Base-by-base conservation (phyloP, 2,888 invertebrate genomes). In the Mellilla xanthometata region DNA sequence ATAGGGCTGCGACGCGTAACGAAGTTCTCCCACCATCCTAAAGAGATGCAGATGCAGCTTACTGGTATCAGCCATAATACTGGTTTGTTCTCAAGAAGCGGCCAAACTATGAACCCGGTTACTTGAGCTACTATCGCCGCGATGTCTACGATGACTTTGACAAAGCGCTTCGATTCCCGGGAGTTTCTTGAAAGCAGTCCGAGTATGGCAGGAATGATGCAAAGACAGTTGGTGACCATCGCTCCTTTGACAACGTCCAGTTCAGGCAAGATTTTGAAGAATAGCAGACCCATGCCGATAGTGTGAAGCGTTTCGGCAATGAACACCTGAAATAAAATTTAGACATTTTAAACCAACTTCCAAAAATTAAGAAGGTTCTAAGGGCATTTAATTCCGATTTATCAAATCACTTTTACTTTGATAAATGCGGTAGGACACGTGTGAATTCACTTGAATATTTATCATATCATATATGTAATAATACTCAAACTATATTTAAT, bases 11-110 rank as follows among this genome's bases (percentile, higher is more conserved):
- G 93, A 45, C 93, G 91, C 45, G 96, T 95, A 1, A 98, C 96
- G 73, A 96, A 99, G 81, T 99, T 99, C 81, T 99, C 99, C 99
- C 99, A 99, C 97, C 98, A 99, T 12, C 97, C 96, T 26, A 96
- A 91, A 0, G 99, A 99, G 54, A 97, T 95, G 63, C 97, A 92
- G 40, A 97, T 80, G 24, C 97, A 92, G 0, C 97, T 92, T 0
- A 96, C 89, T 0, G 98, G 97, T 60, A 99, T 95, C 30, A 97
- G 90, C 96, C 96, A 97, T 26, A 96, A 79, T 38, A 93, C 92
- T 0, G 94, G 93, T 52, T 93, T 93, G 53, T 93, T 93, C 72
- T 96, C 94, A 49, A 95, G 86, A 40, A 96, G 81, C n/a, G 97
- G 97, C 96, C 97, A 98, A 9, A 97, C 94, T 48, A 98, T 94